Conservation (phyloP, 2,888 invertebrate species). For the Cistogaster globosa region DNA sequence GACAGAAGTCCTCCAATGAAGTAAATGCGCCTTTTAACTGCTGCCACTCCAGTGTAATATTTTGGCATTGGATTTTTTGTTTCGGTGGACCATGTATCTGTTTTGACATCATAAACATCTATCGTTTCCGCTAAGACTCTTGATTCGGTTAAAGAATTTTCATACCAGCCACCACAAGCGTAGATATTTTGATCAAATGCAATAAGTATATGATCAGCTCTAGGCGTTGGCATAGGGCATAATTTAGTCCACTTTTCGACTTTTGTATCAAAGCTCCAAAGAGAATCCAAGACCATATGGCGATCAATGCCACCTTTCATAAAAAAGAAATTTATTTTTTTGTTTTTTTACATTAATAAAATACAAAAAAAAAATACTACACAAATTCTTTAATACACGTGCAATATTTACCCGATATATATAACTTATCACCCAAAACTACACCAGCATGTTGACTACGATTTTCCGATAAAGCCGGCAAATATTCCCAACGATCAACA, state of each 20-base stretch:
- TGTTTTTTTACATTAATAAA: no score
- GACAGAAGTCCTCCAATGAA: slow-evolving; percentile 88
- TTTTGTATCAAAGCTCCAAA: slow-evolving; percentile 84
- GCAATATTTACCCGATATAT: slow-evolving; percentile 79
- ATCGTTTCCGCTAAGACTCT: slow-evolving; percentile 86
- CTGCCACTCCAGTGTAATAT: slow-evolving; percentile 87
- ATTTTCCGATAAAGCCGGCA: slow-evolving; percentile 84
- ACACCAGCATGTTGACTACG: slow-evolving; percentile 86
- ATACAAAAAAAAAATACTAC: no score
- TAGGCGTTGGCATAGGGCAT: slow-evolving; percentile 85
- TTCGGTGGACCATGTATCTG: slow-evolving; percentile 85
- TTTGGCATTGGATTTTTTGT: slow-evolving; percentile 87
- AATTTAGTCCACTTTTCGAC: slow-evolving; percentile 84
- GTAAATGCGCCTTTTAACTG: slow-evolving; percentile 86
- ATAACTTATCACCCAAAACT: slow-evolving; percentile 80
- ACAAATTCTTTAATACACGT: no score
- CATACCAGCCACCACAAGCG: slow-evolving; percentile 88
- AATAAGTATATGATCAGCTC: slow-evolving; percentile 87
- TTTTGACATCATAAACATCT: slow-evolving; percentile 86
- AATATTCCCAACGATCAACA: slow-evolving; percentile 85
- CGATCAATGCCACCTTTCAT: slow-evolving; percentile 80
- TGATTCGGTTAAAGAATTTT: slow-evolving; percentile 84
- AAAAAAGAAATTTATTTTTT: neutral
- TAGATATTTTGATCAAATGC: slow-evolving; percentile 85
- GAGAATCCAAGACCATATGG: slow-evolving; percentile 83